These are phyloP conservation scores for Ctenicera cuprea DNA, from an alignment of 2,888 invertebrate genomes.

Conservation along the genomic window DNA sequence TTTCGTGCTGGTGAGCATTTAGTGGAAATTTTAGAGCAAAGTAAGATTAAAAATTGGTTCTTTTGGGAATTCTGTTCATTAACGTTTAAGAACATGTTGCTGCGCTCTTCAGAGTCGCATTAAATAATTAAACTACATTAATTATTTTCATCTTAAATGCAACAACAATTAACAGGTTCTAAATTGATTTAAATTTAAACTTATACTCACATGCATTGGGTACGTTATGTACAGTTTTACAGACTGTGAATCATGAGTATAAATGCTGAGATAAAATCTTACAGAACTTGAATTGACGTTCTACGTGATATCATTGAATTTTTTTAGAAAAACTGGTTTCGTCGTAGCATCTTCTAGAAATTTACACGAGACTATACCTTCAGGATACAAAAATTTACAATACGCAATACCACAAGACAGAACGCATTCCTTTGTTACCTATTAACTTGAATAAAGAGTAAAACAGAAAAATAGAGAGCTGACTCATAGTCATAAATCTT, in stretches of 20 bases:
- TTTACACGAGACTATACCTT: conserved; percentile 18
- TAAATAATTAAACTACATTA: no score
- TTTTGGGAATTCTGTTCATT: no score
- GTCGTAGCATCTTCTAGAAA: not conserved
- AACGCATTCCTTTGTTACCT: conserved; percentile 16
- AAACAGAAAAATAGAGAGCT: not conserved
- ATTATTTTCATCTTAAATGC: no score
- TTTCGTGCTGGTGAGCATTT: not conserved
- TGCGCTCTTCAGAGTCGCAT: no score
- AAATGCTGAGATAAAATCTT: conserved; percentile 1
- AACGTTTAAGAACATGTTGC: no score
- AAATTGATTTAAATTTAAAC: no score
- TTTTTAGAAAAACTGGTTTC: conserved; percentile 21
- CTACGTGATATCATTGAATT: conserved; percentile 21
- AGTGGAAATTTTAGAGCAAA: not conserved
- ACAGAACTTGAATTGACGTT: conserved; percentile 14
- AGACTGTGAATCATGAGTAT: not conserved
- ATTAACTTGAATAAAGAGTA: not conserved
- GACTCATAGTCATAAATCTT: conserved; percentile 13
- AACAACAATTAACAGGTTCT: no score
- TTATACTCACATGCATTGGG: no score
- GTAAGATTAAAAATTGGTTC: not conserved
- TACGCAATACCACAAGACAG: not conserved
- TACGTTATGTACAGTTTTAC: not conserved
- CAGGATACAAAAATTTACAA: conserved; percentile 11